Evolutionary conservation across 2,888 invertebrate genomes (phyloP), one percentile per base, ranked within the genome.

Genomic region (Polyploca ridens): DNA sequence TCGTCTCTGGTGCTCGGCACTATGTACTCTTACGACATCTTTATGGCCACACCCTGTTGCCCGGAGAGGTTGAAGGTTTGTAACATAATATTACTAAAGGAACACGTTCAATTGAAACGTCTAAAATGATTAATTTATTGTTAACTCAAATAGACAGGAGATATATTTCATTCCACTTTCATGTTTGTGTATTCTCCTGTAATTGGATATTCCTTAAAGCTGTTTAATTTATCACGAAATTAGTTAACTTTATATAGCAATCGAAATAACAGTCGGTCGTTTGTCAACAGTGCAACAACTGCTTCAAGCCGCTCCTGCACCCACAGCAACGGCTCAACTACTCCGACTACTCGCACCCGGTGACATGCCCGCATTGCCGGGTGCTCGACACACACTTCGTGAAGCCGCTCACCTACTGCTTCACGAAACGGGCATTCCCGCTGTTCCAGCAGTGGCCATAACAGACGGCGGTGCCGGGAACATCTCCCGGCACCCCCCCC

Each of bases 21-120:
- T 72, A 99, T 99, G 98, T 99, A 99, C 94, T 98, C 98, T 68
- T 99, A 99, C 86, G 99, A 99, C 92, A 98, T 99, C 79, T 99
- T 99, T 90, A 99, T 99, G 87, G 98, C 99, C 69, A 98, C 97
- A 94, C 98, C 99, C 19, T 99, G 99, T 91, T 99, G 99, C 94
- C 96, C 97, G 84, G 98, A 98, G 85, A 96, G 99, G 79, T 95
- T 99, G 79, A 98, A 97, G 96, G 98, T 98, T 85, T 88, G 91
- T 87, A 49, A 46, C 19, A 38, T 44, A 62, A 33, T 62, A 6
- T 65, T 33, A 63, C 64, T 27, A 63, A 64, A 58, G 11, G 49
- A 16, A 41, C 41, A n/a, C 16, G 54, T 54, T 54, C n/a, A 54
- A 54, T 54, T 54, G 54, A 58, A 33, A 33, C 35, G 35, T 33